A percentile compares a stretch with the other conserved stretches of the same genome.
Conservation (phyloP, 2,888 invertebrate species). For the Napeogenes sylphis region DNA sequence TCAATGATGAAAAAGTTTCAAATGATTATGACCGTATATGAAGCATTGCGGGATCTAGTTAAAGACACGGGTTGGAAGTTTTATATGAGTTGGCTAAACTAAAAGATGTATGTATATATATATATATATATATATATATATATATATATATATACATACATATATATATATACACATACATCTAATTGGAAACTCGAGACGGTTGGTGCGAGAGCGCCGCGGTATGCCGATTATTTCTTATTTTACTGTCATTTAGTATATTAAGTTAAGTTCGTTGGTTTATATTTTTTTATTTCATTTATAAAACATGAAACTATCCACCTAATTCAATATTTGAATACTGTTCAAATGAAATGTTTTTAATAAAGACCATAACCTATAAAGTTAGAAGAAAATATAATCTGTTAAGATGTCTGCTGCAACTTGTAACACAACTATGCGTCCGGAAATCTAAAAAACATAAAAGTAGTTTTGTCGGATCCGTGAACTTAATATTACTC, state of each 20-base stretch:
- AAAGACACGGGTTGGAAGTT: constrained; percentile 65
- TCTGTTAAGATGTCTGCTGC: neutral
- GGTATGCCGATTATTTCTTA: constrained; percentile 54
- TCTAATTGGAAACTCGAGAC: constrained; percentile 73
- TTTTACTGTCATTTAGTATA: constrained; percentile 38
- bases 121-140: no score
- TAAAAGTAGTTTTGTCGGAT: constrained; percentile 1
- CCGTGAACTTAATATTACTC: neutral
- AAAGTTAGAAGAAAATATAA: no score
- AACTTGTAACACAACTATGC: neutral
- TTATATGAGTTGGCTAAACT: constrained; percentile 72
- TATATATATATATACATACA: constrained; percentile 41
- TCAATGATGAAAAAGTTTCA: constrained; percentile 31
- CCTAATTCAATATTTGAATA: no score
- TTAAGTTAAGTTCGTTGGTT: constrained; percentile 3
- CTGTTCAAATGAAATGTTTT: no score
- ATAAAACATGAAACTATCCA: no score
- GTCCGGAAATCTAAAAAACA: neutral
- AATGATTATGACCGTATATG: constrained; percentile 41
- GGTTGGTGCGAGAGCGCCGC: constrained; percentile 47
- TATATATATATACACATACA: constrained; percentile 26
- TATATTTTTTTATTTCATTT: no score
- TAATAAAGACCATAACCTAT: no score
- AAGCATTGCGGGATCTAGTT: constrained; percentile 41
- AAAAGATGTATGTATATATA: constrained; percentile 50